A percentile compares a stretch with the other conserved stretches of the same genome.
phyloP scores from a whole-genome alignment of 2,113 vertebrate species.

The Tamias sibiricus region DNA sequence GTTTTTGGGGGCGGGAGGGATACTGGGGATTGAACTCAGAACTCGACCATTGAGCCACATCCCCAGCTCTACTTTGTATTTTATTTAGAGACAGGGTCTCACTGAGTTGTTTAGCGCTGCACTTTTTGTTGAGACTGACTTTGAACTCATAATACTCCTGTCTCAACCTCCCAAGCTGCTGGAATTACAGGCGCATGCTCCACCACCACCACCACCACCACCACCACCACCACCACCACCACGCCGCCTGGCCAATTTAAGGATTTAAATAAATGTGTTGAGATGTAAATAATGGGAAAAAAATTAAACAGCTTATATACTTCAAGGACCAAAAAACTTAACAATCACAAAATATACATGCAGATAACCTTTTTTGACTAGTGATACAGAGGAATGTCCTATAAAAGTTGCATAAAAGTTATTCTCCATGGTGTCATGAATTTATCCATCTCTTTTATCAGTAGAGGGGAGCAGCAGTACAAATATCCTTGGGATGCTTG shows the following conservation, averaged over 20 bases:
- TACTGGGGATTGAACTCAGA: no score
- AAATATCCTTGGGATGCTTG: conserved; percentile 66
- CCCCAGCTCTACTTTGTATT: no score
- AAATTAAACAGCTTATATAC: neutral
- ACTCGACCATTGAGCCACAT: no score
- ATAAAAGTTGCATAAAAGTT: conserved; percentile 78
- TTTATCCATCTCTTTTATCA: conserved; percentile 67
- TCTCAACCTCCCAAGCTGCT: no score
- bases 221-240: no score
- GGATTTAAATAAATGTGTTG: conserved; percentile 27
- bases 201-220: no score
- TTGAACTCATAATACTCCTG: no score
- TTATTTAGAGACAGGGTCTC: no score
- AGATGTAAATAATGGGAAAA: conserved; percentile 18
- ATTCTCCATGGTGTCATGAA: conserved; percentile 69
- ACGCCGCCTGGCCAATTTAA: neutral
- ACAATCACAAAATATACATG: conserved; percentile 10
- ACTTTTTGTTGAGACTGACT: no score
- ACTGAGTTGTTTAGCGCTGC: no score
- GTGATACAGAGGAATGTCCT: conserved; percentile 49
- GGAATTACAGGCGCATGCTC: no score
- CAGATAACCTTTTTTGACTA: conserved; percentile 72
- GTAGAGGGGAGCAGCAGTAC: neutral
- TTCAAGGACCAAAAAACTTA: conserved; percentile 7
- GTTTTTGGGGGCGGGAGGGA: no score